Evolutionary conservation across 2,888 invertebrate species (phyloP).

Genomic region (Drosophila siamana): DNA sequence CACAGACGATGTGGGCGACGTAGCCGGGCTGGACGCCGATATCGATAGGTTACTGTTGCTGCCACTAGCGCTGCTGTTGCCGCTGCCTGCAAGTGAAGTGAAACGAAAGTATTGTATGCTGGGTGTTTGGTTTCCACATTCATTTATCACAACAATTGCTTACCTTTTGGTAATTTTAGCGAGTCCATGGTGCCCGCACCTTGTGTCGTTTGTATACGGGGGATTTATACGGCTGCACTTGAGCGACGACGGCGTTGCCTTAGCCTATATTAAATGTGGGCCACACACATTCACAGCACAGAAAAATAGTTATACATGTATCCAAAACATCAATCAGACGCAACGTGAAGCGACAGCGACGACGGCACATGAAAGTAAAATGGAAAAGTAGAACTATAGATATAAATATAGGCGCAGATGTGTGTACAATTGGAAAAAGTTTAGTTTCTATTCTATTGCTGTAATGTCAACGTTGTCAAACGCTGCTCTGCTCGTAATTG

Average conservation of each 20-base stretch:
- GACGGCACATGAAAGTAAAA: constrained; percentile 61
- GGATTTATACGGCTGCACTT: constrained; percentile 71
- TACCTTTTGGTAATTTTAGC: constrained; percentile 84
- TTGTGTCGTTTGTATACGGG: constrained; percentile 11
- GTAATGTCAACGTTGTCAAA: constrained; percentile 60
- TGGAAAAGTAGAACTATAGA: constrained; percentile 24
- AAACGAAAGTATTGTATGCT: constrained; percentile 6
- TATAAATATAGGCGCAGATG: constrained; percentile 18
- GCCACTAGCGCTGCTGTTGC: constrained; percentile 70
- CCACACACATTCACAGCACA: constrained; percentile 25
- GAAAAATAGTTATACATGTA: constrained; percentile 34
- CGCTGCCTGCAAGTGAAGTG: constrained; percentile 55
- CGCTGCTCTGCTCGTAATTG: constrained; percentile 64
- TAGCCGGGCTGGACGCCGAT: constrained; percentile 60
- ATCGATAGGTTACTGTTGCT: constrained; percentile 74
- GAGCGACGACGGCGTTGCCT: constrained; percentile 62
- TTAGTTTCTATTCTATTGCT: constrained; percentile 53
- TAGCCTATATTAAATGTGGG: constrained; percentile 67
- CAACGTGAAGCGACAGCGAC: constrained; percentile 9
- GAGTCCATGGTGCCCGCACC: constrained; percentile 82
- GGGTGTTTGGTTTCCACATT: neutral
- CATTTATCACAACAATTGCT: constrained; percentile 2
- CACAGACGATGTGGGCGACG: constrained; percentile 69
- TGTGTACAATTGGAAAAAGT: constrained; percentile 50
- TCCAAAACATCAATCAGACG: constrained; percentile 74